Conservation (phyloP, 1,140 invertebrate genomes). For the Mizuhopecten yessoensis region DNA sequence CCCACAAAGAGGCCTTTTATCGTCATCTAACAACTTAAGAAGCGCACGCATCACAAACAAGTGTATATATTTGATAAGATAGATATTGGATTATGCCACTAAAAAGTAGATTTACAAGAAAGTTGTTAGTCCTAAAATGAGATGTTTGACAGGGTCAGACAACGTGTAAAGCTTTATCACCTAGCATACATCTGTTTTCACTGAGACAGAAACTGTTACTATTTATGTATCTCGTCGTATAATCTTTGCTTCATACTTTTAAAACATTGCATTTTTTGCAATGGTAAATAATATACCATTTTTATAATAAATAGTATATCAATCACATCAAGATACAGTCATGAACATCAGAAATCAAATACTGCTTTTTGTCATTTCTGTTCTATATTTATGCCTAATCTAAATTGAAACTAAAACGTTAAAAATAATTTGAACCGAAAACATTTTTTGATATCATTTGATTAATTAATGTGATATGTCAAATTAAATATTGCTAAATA, state of each 20-base stretch:
- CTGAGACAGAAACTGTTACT: neutral
- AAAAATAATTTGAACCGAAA: no score
- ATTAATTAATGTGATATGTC: no score
- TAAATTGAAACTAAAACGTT: no score
- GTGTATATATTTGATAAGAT: slow-evolving; percentile 40
- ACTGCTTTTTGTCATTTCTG: no score
- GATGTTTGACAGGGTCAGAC: neutral
- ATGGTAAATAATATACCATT: neutral
- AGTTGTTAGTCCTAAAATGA: neutral
- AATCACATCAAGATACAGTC: no score
- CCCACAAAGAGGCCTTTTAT: neutral
- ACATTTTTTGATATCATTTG: no score
- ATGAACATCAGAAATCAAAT: no score
- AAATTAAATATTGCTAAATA: no score
- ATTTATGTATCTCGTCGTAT: neutral
- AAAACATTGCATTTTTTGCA: neutral
- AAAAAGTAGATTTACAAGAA: slow-evolving; percentile 16
- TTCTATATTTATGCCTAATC: no score
- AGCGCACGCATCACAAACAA: slow-evolving; percentile 23
- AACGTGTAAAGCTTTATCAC: neutral
- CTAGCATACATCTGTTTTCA: neutral
- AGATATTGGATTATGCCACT: slow-evolving; percentile 7
- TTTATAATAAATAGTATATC: no score
- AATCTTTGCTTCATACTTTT: neutral
- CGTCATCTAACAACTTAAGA: slow-evolving; percentile 5